These are phyloP conservation scores for Platorchestia sp. DNA, from an alignment of 1,140 invertebrate species.

Conservation along the genomic window DNA sequence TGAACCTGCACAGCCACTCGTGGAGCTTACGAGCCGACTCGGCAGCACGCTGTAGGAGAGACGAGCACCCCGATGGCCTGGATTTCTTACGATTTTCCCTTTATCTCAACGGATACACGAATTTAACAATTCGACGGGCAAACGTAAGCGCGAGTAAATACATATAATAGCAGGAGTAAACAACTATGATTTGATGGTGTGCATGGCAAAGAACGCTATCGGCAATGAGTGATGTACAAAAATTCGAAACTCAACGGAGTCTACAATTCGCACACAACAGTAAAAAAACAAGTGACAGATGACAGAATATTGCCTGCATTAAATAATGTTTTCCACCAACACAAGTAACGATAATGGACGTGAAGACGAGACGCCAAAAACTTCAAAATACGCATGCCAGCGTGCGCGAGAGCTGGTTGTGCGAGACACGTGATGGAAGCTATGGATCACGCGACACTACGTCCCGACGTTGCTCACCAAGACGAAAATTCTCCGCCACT, in stretches of 20 bases:
- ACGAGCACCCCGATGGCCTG: not conserved
- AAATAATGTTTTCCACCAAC: not conserved
- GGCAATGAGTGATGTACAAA: not conserved
- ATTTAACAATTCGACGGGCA: too few species aligned
- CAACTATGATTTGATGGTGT: not conserved
- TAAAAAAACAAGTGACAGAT: not conserved
- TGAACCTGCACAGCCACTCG: conserved; percentile 72
- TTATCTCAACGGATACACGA: not conserved
- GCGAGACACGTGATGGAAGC: not conserved
- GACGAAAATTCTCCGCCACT: conserved; percentile 56
- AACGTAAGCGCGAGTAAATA: not conserved
- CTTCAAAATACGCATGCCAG: not conserved
- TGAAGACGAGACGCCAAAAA: not conserved
- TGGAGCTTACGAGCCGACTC: not conserved
- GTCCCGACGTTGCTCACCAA: not conserved
- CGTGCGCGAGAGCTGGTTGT: not conserved
- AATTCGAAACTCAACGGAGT: not conserved
- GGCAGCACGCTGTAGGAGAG: not conserved
- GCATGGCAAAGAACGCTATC: not conserved
- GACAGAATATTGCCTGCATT: not conserved
- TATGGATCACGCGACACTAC: not conserved
- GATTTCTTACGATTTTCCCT: not conserved
- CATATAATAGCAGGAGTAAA: not conserved
- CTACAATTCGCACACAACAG: not conserved
- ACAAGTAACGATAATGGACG: not conserved